Conservation (phyloP, 92 coral and sea anemone species). For the Plumapathes pennacea region DNA sequence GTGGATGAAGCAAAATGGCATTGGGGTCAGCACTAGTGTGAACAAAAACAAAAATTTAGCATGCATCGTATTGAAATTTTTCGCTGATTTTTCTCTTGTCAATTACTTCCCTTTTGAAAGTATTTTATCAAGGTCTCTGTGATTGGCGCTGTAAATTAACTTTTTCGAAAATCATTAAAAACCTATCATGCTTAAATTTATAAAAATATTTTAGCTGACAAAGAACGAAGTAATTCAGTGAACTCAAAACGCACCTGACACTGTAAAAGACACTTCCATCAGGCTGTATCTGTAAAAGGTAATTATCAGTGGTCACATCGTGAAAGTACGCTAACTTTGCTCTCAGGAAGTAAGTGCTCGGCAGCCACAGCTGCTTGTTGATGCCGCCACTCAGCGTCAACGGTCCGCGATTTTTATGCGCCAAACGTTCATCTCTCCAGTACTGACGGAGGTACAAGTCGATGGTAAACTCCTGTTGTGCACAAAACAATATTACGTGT, state of each 20-base stretch:
- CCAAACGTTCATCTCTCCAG: constrained; percentile 94
- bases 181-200: no score
- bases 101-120: no score
- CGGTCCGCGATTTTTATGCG: constrained; percentile 45
- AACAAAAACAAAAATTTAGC: no score
- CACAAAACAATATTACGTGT: not conserved
- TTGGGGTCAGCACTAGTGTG: no score
- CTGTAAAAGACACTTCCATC: constrained; percentile 89
- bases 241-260: constrained; percentile 49
- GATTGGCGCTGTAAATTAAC: no score
- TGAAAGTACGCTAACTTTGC: constrained; percentile 94
- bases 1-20: no score
- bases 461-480: constrained; percentile 79
- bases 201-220: no score
- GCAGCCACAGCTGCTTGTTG: constrained; percentile 91
- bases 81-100: no score
- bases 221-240: not conserved
- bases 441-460: constrained; percentile 94
- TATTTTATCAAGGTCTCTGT: no score
- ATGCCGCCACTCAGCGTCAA: constrained; percentile 86
- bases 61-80: no score
- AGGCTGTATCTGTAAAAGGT: constrained; percentile 82
- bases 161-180: no score
- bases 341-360: constrained; percentile 88
- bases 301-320: constrained; percentile 96